A percentile compares a stretch with the other conserved stretches of the same genome.
phyloP scores from a whole-genome alignment of 2,888 invertebrate species.

The Torymus auratus region DNA sequence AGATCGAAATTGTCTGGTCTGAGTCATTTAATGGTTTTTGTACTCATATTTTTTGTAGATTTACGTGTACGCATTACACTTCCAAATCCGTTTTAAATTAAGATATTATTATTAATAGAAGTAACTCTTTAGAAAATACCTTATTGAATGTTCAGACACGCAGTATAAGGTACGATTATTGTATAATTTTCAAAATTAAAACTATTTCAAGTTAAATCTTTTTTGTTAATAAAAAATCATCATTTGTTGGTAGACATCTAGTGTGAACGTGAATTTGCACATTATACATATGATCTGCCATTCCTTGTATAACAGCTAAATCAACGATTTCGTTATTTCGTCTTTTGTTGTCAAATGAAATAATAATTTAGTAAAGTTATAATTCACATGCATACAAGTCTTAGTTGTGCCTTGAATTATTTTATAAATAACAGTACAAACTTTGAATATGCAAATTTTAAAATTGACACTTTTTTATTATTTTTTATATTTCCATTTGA shows the following conservation, averaged over 20 bases:
- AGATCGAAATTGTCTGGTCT: conserved; percentile 64
- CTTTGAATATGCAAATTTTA: conserved; percentile 50
- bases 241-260: conserved; percentile 59
- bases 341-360: conserved; percentile 43
- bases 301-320: conserved; percentile 51
- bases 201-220: conserved; percentile 63
- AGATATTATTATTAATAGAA: conserved; percentile 66
- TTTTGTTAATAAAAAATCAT: conserved; percentile 62
- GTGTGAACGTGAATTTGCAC: conserved; percentile 57
- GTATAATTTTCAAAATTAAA: conserved; percentile 65
- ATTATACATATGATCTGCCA: conserved; percentile 56
- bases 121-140: conserved; percentile 69
- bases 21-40: conserved; percentile 72
- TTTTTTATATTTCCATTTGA: conserved; percentile 43
- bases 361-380: conserved; percentile 48
- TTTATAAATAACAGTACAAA: conserved; percentile 59
- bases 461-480: conserved; percentile 45
- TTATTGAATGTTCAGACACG: conserved; percentile 72
- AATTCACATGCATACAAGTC: conserved; percentile 49
- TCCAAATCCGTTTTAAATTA: conserved; percentile 70
- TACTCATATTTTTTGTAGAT: conserved; percentile 76
- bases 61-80: conserved; percentile 74
- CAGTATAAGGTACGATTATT: conserved; percentile 68
- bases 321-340: conserved; percentile 45
- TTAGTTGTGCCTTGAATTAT: conserved; percentile 60